Conservation (phyloP, 2,113 vertebrate species). For the Nibea albiflora region DNA sequence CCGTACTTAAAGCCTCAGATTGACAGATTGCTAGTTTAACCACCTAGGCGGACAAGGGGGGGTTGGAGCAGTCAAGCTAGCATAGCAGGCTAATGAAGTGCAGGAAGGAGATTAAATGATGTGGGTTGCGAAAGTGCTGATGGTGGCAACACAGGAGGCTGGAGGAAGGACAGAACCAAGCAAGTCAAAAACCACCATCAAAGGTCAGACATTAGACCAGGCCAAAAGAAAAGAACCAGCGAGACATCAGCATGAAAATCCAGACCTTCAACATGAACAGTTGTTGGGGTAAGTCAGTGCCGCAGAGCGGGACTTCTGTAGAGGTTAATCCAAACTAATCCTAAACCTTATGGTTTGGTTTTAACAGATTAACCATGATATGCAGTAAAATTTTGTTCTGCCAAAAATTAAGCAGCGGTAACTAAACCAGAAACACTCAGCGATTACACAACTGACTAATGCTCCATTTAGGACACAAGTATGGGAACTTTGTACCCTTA, state of each 20-base stretch:
- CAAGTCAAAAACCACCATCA: conserved; percentile 16
- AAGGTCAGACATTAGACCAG: conserved; percentile 8
- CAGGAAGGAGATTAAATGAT: conserved; percentile 42
- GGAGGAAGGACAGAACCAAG: neutral
- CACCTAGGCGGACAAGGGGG: neutral
- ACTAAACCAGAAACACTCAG: neutral
- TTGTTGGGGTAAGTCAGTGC: neutral
- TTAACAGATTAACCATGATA: conserved; percentile 44
- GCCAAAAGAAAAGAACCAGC: neutral
- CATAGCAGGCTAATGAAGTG: conserved; percentile 60
- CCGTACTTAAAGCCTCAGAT: conserved; percentile 20
- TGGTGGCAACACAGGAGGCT: neutral
- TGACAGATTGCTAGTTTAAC: conserved; percentile 61
- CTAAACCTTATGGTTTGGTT: conserved; percentile 19
- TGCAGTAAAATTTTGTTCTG: neutral
- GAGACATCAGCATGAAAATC: neutral
- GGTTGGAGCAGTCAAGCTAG: conserved; percentile 26
- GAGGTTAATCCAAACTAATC: conserved; percentile 24
- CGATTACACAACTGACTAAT: neutral
- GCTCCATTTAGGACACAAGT: neutral
- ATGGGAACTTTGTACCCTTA: too few species aligned
- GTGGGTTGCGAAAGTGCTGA: conserved; percentile 29
- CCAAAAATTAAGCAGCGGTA: neutral
- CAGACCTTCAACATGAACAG: conserved; percentile 2
- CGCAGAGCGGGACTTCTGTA: neutral